Evolutionary conservation across 2,888 invertebrate species (phyloP), one percentile per base, ranked within the genome.

Genomic region (Orchesella flavescens): DNA sequence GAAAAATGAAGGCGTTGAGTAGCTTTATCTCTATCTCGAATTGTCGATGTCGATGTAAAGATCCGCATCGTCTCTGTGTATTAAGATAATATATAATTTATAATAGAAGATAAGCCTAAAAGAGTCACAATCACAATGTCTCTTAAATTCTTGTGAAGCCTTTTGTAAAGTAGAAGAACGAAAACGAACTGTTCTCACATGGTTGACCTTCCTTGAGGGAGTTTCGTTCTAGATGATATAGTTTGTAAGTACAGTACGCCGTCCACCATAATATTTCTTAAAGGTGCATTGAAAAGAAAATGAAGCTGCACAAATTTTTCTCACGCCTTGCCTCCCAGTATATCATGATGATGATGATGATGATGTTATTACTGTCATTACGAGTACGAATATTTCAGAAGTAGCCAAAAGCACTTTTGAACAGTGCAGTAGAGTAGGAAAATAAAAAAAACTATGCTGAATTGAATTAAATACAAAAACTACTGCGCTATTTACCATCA

Each of bases 181-280:
- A 34, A 2, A 7, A 15, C 53, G 10, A 44, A 44, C 61, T 63
- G 43, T 63, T 63, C 74, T 74, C 74, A 74, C 63, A 61, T 74
- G 57, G 53, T 5, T 49, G 82, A 75, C 82, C 82, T 82, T 82
- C 76, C 82, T 63, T 63, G 71, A 71, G 65, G 82, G 71, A 76
- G 75, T 69, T 46, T 63, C 12, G 17, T 49, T 34, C 7, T 24
- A 21, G 12, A 43, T 17, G 7, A 19, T 63, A n/a, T 24, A 10
- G 49, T 1, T 5, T 23, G 17, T 46, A 15, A 23, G 13, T 43
- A 66, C 17, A 66, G 19, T 19, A 19, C 46, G 4, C 9, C 19
- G 15, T 53, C 23, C 10, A 7, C 9, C 43, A n/a, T 44, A 44
- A 21, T 44, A 43, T 13, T 49, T 49, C 49, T 49, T 49, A 13